Evolutionary conservation across 2,113 vertebrate species (phyloP).

Genomic region (Eupsittula cactorum): DNA sequence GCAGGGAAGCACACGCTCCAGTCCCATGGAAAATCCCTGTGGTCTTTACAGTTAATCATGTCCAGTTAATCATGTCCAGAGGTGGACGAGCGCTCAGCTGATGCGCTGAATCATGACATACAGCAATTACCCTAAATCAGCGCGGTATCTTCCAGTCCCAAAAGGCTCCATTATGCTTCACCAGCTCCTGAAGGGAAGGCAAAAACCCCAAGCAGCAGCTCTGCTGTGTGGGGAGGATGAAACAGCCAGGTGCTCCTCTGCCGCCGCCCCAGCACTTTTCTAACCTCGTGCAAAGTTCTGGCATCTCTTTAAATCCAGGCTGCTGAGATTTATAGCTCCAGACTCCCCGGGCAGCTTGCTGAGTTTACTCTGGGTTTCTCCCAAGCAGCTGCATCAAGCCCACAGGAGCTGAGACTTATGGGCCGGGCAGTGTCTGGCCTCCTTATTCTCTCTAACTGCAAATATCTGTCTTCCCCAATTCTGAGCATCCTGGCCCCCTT

Average conservation of each 20-base stretch:
- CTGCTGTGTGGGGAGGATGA: not conserved
- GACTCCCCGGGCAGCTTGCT: not conserved
- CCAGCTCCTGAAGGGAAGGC: constrained; percentile 10
- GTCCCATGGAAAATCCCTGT: constrained; percentile 37
- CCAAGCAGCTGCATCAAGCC: not conserved
- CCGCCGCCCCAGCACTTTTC: not conserved
- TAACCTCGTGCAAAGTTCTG: constrained; percentile 24
- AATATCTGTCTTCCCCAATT: not conserved
- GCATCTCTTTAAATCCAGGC: constrained; percentile 36
- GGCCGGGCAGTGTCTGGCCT: not conserved
- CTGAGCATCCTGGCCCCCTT: not conserved
- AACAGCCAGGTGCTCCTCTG: constrained; percentile 10
- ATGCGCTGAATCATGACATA: constrained; percentile 45
- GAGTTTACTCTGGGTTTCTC: constrained; percentile 4
- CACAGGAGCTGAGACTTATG: not conserved
- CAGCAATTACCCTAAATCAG: constrained; percentile 61
- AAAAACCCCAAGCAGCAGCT: not conserved
- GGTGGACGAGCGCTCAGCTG: constrained; percentile 26
- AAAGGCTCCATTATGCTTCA: constrained; percentile 29
- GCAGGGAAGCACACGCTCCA: not conserved
- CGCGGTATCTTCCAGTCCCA: constrained; percentile 7
- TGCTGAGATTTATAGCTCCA: constrained; percentile 35
- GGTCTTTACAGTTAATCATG: constrained; percentile 59
- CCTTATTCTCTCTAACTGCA: not conserved
- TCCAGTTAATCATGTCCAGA: constrained; percentile 65